A percentile compares a stretch with the other conserved stretches of the same genome.
Conservation (phyloP, 1,140 invertebrate species). For the Rhynchophorus ferrugineus region DNA sequence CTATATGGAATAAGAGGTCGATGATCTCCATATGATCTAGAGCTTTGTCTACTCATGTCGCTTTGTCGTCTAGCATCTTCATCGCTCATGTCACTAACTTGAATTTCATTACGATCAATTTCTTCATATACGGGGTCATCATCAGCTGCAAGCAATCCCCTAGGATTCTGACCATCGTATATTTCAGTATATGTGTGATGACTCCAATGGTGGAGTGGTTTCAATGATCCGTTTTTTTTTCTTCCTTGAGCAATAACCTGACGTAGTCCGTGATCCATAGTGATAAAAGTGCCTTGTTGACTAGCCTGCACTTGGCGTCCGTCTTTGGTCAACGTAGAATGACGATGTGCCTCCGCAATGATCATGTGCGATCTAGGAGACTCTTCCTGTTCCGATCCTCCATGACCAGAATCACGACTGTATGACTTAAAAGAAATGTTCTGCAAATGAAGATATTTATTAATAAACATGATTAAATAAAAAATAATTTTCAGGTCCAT, state of each 20-base stretch:
- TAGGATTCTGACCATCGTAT: conserved; percentile 44
- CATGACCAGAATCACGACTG: conserved; percentile 55
- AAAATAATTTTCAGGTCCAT: no score
- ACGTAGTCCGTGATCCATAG: conserved; percentile 28
- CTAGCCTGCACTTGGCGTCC: conserved; percentile 30
- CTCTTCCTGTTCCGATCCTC: conserved; percentile 57
- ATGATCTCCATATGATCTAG: conserved; percentile 73
- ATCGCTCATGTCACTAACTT: conserved; percentile 72
- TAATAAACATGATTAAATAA: no score
- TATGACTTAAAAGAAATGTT: conserved; percentile 67
- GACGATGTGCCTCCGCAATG: conserved; percentile 38
- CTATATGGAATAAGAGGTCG: conserved; percentile 53
- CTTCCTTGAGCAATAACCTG: conserved; percentile 27
- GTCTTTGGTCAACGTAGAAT: conserved; percentile 34
- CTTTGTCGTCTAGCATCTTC: conserved; percentile 67
- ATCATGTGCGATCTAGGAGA: conserved; percentile 52
- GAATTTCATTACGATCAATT: conserved; percentile 60
- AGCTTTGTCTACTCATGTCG: conserved; percentile 67
- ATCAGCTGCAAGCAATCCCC: conserved; percentile 42
- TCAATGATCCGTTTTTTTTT: conserved; percentile 35
- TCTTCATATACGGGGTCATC: conserved; percentile 78
- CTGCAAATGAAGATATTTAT: conserved; percentile 42
- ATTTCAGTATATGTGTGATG: conserved; percentile 60
- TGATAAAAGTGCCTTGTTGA: conserved; percentile 29
- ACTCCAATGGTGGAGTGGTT: conserved; percentile 46